Percentiles rank a stretch among this genome's conserved stretches.
These are phyloP conservation scores for Sthenelais limicola DNA, from an alignment of 2,888 invertebrate species.

Conservation along the genomic window DNA sequence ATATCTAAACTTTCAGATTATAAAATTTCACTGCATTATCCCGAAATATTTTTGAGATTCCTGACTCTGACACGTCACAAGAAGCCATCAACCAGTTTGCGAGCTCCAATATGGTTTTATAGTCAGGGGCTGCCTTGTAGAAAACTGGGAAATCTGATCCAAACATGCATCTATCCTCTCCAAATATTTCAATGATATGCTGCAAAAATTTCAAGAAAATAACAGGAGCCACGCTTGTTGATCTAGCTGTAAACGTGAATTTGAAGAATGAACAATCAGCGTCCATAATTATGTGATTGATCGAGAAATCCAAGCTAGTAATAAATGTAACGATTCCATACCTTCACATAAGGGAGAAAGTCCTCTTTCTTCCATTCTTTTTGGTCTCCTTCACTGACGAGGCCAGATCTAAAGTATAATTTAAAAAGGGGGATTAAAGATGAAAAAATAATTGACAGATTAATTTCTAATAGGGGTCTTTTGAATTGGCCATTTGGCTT, in stretches of 20 bases:
- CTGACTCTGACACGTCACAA: constrained; percentile 43
- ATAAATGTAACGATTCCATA: constrained; percentile 42
- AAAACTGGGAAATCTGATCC: constrained; percentile 65
- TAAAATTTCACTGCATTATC: constrained; percentile 57
- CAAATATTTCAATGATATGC: constrained; percentile 58
- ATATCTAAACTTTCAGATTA: constrained; percentile 45
- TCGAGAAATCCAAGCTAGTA: not conserved
- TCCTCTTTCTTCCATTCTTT: constrained; percentile 55
- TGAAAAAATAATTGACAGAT: no score
- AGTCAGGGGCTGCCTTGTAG: constrained; percentile 52
- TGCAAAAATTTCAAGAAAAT: constrained; percentile 52
- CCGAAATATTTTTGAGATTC: constrained; percentile 55
- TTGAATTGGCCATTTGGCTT: no score
- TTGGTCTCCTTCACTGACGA: constrained; percentile 58
- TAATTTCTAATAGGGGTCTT: no score
- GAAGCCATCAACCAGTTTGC: constrained; percentile 46
- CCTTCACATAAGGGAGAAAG: constrained; percentile 57
- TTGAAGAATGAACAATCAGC: no score
- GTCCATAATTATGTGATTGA: not conserved
- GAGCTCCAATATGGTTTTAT: constrained; percentile 52
- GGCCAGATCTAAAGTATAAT: constrained; percentile 55
- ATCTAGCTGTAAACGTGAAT: no score
- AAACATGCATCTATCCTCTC: constrained; percentile 59
- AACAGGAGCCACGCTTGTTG: no score
- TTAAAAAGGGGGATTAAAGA: no score